A percentile compares a stretch with the other conserved stretches of the same genome.
Conservation (phyloP, 2,797 vertebrate genomes). For the Corythornis leucogaster region DNA sequence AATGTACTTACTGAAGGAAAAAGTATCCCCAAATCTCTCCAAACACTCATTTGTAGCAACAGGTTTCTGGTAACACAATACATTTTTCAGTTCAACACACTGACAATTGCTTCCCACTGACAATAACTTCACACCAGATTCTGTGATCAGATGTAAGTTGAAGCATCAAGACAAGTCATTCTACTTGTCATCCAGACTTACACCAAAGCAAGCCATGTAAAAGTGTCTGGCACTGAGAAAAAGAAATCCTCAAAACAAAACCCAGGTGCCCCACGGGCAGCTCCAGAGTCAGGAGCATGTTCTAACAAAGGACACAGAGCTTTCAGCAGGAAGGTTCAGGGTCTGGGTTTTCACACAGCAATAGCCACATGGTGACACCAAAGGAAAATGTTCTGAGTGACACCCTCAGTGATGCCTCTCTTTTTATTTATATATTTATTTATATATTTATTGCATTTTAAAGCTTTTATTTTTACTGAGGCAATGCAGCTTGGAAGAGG, state of each 20-base stretch:
- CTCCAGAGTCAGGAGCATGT: neutral
- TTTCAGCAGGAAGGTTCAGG: neutral
- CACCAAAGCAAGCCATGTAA: neutral
- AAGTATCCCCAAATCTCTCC: neutral
- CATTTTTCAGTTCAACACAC: neutral
- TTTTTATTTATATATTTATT: too few species aligned
- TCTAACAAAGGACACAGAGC: neutral
- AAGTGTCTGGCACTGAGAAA: neutral
- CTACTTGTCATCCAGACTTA: neutral
- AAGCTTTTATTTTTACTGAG: neutral
- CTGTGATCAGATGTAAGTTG: neutral
- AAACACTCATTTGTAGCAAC: neutral
- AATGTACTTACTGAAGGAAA: neutral
- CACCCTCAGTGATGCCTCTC: neutral
- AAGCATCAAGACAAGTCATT: neutral
- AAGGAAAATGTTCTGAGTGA: neutral
- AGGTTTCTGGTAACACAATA: neutral
- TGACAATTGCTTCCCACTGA: neutral
- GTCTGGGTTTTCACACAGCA: neutral
- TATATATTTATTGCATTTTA: too few species aligned
- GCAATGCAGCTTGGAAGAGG: neutral
- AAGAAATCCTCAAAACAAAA: neutral
- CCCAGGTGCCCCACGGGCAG: neutral
- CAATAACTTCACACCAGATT: neutral
- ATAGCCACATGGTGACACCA: fast-evolving